Base-by-base conservation (phyloP, 2,888 invertebrate species). In the Eupithecia dodoneata region DNA sequence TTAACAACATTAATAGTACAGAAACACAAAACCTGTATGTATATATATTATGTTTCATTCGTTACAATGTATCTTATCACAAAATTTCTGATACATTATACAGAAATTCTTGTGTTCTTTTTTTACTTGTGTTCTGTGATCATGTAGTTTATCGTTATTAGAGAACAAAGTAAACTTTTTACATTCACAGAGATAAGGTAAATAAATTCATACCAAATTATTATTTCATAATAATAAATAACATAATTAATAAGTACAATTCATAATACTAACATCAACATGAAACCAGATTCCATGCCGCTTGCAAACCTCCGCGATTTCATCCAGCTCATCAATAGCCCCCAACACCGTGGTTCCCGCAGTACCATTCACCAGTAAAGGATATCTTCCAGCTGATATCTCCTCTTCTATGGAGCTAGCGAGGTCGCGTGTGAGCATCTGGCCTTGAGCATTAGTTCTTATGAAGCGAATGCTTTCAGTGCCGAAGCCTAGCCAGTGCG, bases 401-500 rank as follows among this genome's bases (percentile, higher is more conserved):
- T 95, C 94, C 18, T 90, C 86, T 41, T 91, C 81, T 55, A 98
- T 96, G 18, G 96, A 95, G 5, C 86, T 84, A 73, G 96, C 96
- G 10, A 98, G 90, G 55, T 97, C 96, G 0, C 92, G 87, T 0
- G 96, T 90, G 1, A 96, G 84, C 96, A 98, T 98, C 83, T 96
- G 96, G 0, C 98, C 98, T 4, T 89, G 85, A 3, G 92, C 90
- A 85, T 98, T 97, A 0, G 97, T 96, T 85, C 96, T 95, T 6
- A 98, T 96, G 82, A 95, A 88, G 52, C 96, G 91, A 45, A 96
- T 89, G 82, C 97, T 97, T 42, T 98, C 97, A 0, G 97, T 96
- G 0, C 98, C 98, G n/a, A 98, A 93, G 0, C 98, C 98, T 13
- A 98, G 93, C 97, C 97, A 98, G 83, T 97, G 96, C 0, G 97